A percentile compares a stretch with the other conserved stretches of the same genome.
phyloP scores from a whole-genome alignment of 2,888 invertebrate species.

The Amiota mariae region DNA sequence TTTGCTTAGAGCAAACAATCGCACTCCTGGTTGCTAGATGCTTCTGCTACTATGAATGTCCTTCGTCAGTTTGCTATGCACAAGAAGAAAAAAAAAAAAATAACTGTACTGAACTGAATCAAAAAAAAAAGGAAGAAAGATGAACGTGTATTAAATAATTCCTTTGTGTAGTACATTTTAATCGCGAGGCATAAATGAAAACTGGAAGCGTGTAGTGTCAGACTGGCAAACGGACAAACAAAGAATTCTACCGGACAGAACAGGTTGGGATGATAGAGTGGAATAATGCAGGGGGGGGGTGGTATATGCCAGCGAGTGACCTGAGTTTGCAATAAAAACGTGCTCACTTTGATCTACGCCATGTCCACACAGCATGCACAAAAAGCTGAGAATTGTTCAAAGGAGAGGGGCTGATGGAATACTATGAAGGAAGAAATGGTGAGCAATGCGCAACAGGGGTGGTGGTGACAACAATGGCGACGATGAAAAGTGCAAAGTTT shows the following conservation, averaged over 20 bases:
- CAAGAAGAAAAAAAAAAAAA: constrained; percentile 30
- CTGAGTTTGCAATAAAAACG: constrained; percentile 10
- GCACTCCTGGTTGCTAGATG: not conserved
- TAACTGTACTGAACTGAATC: constrained; percentile 49
- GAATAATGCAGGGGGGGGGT: not conserved
- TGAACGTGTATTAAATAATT: constrained; percentile 66
- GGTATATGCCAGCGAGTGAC: not conserved
- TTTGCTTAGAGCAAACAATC: constrained; percentile 57
- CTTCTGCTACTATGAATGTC: not conserved
- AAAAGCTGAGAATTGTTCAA: not conserved
- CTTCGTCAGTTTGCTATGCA: not conserved
- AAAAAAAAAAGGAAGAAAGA: constrained; percentile 47
- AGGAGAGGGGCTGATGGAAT: too few species aligned
- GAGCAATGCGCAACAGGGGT: too few species aligned
- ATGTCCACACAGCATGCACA: constrained; percentile 10
- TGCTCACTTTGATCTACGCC: constrained; percentile 7
- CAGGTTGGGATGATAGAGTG: not conserved
- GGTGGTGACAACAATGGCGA: not conserved
- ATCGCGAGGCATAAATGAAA: constrained; percentile 61
- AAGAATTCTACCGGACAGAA: not conserved
- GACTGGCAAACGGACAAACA: constrained; percentile 2
- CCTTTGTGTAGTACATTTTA: constrained; percentile 66
- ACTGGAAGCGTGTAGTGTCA: constrained; percentile 43
- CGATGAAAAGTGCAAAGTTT: constrained; percentile 55
- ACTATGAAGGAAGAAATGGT: too few species aligned